Evolutionary conservation across 2,888 invertebrate species (phyloP), one percentile per base, ranked within the genome.

Genomic region (Nymphalis urticae): DNA sequence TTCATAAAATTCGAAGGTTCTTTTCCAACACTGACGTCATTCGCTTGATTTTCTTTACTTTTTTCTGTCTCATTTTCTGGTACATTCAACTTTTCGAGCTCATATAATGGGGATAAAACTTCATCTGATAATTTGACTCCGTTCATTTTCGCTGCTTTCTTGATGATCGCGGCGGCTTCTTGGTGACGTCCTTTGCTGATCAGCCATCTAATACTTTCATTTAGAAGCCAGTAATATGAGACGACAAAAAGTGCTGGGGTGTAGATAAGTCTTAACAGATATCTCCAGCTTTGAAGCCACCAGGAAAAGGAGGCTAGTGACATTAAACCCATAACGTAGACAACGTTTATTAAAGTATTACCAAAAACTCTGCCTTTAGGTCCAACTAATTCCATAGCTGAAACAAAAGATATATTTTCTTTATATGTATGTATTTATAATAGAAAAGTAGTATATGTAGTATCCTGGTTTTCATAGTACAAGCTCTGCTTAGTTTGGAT

Each of bases 361-460:
- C 95, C 96, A 59, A 97, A 89, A 0, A 97, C 96, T 74, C 97
- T 93, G 64, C 95, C 94, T 73, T 94, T 94, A 13, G 96, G 96
- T 0, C 96, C 96, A 1, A 97, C 96, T 72, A 97, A 88, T 84
- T 97, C 97, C 85, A 97, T 94, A 36, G 95, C 96, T 96, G 86
- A 54, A 90, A 92, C 50, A 68, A 62, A 54, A 59, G 2, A 32
- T 32, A 32, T 32, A 5, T 32, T 32, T 47, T 8, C 36, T 21
- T 51, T 27, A 36, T 32, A 21, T 1, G 21, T 21, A 21, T 21
- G 21, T 21, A 21, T 21, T 21, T 21, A 21, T 2, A 21, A 21
- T 1, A 21, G 21, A 1, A 21, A 21, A 21, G 21, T 21, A 21
- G 21, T 21, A 21, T 21, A 21, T 21, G 21, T 21, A 21, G 21